Evolutionary conservation across 2,113 vertebrate species (phyloP), one percentile per base, ranked within the genome.

Genomic region (Nyctibius bracteatus): DNA sequence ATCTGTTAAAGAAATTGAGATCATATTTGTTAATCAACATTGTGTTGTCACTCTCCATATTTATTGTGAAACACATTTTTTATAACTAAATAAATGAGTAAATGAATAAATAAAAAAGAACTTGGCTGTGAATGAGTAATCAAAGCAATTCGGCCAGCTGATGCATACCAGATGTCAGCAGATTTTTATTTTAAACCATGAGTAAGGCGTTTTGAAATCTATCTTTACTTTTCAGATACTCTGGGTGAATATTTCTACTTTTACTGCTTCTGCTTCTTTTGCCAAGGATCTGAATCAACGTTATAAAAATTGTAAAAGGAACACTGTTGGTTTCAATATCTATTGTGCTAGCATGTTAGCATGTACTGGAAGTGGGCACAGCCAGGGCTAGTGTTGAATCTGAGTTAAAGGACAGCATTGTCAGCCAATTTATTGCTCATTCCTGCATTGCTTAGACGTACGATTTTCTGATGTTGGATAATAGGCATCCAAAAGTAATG

Each of bases 1-100:
- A 71, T 94, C 58, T 91, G 61, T 95, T 92, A 54, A 87, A 87
- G 71, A 81, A 92, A 84, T 94, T 44, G 57, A 86, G 68, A 72
- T 84, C 23, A 6, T 52, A 89, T 94, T 96, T 57, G 21, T 92
- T 92, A 88, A 75, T 91, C 88, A 94, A 52, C 30, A 10, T 51
- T 93, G 85, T 95, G 93, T 97, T 96, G 86, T 94, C 92, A 74
- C 57, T 87, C 67, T 95, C 87, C 88, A 67, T 95, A 96, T 96
- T 97, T 96, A 89, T 96, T 96, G 58, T 84, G 82, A 93, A 92
- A 92, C 81, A 72, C 81, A 35, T 92, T 96, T n/a, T 96, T 92
- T 91, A 49, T 78, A 93, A 57, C 31, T 80, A 97, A 96, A 95
- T 92, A 92, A 96, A 87, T 67, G 27, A 92, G 74, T 77, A 90